These are phyloP conservation scores for Drosophila multiciliata DNA, from an alignment of 2,888 invertebrate genomes.

Conservation along the genomic window DNA sequence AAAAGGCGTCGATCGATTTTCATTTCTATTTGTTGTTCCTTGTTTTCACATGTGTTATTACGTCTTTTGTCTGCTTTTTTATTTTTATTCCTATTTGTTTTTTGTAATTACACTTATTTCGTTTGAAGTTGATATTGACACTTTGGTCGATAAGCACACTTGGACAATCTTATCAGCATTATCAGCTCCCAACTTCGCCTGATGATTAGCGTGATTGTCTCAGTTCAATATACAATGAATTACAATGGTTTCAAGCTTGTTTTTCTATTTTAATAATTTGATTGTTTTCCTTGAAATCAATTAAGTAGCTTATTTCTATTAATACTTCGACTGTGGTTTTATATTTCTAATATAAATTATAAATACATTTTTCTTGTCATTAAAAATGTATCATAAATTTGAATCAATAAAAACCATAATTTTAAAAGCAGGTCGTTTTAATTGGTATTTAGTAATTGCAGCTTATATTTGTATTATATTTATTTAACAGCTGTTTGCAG, in stretches of 20 bases:
- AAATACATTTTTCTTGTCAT: background rate
- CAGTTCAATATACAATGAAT: background rate
- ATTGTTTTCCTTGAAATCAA: background rate
- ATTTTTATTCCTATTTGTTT: background rate
- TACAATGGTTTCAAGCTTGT: no score
- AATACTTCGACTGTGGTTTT: background rate
- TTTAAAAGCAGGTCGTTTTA: background rate
- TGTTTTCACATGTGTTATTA: constrained; percentile 14
- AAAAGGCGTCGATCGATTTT: background rate
- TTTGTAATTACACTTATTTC: constrained; percentile 49
- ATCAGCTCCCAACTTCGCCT: constrained; percentile 15
- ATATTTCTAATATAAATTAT: background rate
- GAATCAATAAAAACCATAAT: background rate
- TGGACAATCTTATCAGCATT: constrained; percentile 55
- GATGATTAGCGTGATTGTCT: constrained; percentile 4
- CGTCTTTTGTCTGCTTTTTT: background rate
- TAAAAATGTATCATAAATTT: no score
- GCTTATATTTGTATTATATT: no score
- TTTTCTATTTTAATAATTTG: background rate
- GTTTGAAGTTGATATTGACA: constrained; percentile 34
- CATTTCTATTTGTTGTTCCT: background rate
- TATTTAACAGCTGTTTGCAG: background rate
- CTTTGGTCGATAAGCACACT: constrained; percentile 12
- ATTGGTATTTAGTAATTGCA: background rate
- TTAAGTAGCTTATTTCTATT: background rate